Evolutionary conservation across 2,797 vertebrate genomes (phyloP), one percentile per base, ranked within the genome.

Genomic region (Dendrocincla tyrannina): DNA sequence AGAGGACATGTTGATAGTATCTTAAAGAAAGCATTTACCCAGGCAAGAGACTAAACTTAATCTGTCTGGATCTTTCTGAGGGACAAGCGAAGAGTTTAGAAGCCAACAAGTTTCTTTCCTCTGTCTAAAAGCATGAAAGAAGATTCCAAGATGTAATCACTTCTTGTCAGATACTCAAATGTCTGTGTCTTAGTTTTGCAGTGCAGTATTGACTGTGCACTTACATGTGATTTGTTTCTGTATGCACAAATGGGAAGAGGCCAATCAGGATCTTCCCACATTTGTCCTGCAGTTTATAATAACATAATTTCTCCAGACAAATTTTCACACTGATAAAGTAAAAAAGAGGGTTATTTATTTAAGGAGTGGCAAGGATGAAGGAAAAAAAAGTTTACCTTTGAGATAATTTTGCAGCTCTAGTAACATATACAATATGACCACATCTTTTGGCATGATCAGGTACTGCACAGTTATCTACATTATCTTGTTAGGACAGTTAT

Each of bases 401-500:
- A 77, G 86, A 94, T 60, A 89, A 88, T 91, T 97, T 94, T 91
- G 20, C 35, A 93, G 33, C 56, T 92, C 85, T 68, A 28, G 74
- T 90, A 93, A 46, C 42, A 82, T 69, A 56, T 20, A 20, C 67
- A 81, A 68, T 79, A 74, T 86, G 85, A 63, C 81, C 90, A 80
- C 30, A 92, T 85, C 85, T 96, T 96, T 91, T 97, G 95, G 92
- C 70, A 85, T 37, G n/a, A 81, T 91, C 23, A 69, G 85, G 63
- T 81, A 82, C 41, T 82, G 76, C 83, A 96, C 59, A 81, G 75
- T 86, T 96, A 97, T 77, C 92, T 95, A 83, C 89, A 85, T 91
- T 96, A 88, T 96, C 95, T 97, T 96, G 90, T 97, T 96, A 96
- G 94, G 94, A 94, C 62, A 28, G 96, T 95, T 94, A 91, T 95